Percentiles rank a stretch among this genome's conserved stretches.
Evolutionary conservation across 1,140 invertebrate species (phyloP).

Genomic region (Macrotrachela quadricornifera): DNA sequence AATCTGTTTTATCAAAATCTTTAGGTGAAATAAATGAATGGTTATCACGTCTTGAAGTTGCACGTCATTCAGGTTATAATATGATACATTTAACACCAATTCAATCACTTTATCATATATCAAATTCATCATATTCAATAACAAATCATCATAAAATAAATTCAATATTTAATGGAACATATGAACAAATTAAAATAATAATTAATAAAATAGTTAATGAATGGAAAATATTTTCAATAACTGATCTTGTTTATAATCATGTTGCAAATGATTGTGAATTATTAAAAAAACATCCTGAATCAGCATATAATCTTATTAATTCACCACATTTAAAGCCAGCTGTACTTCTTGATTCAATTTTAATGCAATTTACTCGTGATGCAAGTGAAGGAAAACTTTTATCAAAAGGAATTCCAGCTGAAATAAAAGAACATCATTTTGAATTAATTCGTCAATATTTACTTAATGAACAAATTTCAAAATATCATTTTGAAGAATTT

Average conservation of each 20-base stretch:
- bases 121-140: conserved; percentile 71
- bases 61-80: conserved; percentile 78
- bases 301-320: conserved; percentile 82
- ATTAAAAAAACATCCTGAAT: conserved; percentile 66
- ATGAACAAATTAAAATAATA: conserved; percentile 39
- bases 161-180: conserved; percentile 25
- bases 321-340: conserved; percentile 78
- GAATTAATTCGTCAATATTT: too few relatives aligned
- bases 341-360: conserved; percentile 52
- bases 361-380: too few relatives aligned
- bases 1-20: conserved; percentile 76
- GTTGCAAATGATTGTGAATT: conserved; percentile 81
- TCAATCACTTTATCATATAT: conserved; percentile 60
- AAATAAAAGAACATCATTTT: too few relatives aligned
- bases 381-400: too few relatives aligned
- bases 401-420: too few relatives aligned
- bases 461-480: too few relatives aligned
- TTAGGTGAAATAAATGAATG: conserved; percentile 70
- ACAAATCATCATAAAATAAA: conserved; percentile 37
- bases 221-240: conserved; percentile 73
- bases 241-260: conserved; percentile 91
- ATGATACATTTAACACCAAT: conserved; percentile 91
- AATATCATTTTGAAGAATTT: too few relatives aligned
- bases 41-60: conserved; percentile 58
- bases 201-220: conserved; percentile 58